Evolutionary conservation across 1,140 invertebrate genomes (phyloP), one percentile per base, ranked within the genome.

Genomic region (Akabosia matsudoensis): DNA sequence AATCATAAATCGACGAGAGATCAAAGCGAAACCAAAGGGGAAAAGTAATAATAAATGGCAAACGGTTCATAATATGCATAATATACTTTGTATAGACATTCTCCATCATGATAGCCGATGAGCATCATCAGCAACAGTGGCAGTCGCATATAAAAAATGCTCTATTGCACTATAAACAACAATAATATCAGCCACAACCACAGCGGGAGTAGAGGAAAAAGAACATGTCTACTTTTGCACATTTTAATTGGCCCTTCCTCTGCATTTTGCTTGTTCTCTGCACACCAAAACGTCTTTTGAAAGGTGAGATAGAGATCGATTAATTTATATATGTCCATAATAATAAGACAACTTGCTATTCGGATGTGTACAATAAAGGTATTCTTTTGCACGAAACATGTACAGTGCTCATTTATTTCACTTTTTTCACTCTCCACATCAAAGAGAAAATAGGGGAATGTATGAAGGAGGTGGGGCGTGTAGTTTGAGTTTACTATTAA

Each of bases 221-320:
- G 3, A 67, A 67, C 61, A 67, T 67, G 61, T 30, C 61, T 67
- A 67, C 61, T 67, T 67, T 67, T 67, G 61, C 61, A 67, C 61
- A 30, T 67, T 67, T 67, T 67, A 67, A 67, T 67, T 67, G 61
- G 61, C 61, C 61, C 61, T 67, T 67, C 61, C 61, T 61, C 54
- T 22, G 13, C 14, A 30, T 67, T 67, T 10, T 67, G 22, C 26
- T 67, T 45, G 7, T 45, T 45, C 37, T 45, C 37, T 45, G 37
- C 18, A 45, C 37, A 45, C 37, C 18, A 45, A 7, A 45, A 45
- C 10, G 28, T n/a, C n/a, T n/a, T n/a, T n/a, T n/a, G 24, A 30
- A 7, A 31, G 4, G 30, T 67, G 61, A 67, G 61, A 67, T 67
- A 67, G 26, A 67, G 26, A 67, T 67, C 61, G 61, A 67, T 67